These are phyloP conservation scores for Cecidostiba fungosa DNA, from an alignment of 2,888 invertebrate species.

Conservation along the genomic window DNA sequence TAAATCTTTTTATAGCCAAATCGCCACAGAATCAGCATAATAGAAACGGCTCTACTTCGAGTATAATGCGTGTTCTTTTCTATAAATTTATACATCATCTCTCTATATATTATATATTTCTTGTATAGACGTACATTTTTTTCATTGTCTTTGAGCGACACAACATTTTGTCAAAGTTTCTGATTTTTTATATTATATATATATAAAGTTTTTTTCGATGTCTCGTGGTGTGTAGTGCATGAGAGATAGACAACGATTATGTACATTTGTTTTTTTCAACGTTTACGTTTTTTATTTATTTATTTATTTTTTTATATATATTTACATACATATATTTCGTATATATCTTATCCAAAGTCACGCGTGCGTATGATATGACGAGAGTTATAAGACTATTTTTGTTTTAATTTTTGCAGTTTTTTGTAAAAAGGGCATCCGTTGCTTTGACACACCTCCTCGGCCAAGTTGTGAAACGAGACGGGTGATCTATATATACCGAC, in stretches of 20 bases:
- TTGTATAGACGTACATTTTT: constrained; percentile 24
- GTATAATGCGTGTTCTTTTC: constrained; percentile 55
- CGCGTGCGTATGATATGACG: neutral
- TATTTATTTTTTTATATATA: constrained; percentile 1
- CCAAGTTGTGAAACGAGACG: constrained; percentile 22
- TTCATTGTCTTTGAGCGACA: constrained; percentile 65
- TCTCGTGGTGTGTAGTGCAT: constrained; percentile 71
- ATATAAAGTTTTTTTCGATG: constrained; percentile 55
- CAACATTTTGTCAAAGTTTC: constrained; percentile 55
- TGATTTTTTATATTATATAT: constrained; percentile 32
- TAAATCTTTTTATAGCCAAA: neutral
- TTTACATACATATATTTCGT: constrained; percentile 1
- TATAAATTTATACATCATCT: constrained; percentile 47
- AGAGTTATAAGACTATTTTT: constrained; percentile 52
- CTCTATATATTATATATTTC: constrained; percentile 36
- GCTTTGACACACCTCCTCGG: constrained; percentile 39
- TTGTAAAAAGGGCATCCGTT: constrained; percentile 52
- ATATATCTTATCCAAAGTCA: neutral
- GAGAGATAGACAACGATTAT: constrained; percentile 63
- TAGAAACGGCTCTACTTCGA: constrained; percentile 47
- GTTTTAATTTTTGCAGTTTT: constrained; percentile 63
- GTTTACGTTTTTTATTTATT: constrained; percentile 17
- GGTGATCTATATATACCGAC: constrained; percentile 33
- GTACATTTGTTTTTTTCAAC: constrained; percentile 38
- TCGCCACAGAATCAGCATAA: constrained; percentile 20